Evolutionary conservation across 2,888 invertebrate species (phyloP), one percentile per base, ranked within the genome.

Genomic region (Fissipunctia ypsillon): DNA sequence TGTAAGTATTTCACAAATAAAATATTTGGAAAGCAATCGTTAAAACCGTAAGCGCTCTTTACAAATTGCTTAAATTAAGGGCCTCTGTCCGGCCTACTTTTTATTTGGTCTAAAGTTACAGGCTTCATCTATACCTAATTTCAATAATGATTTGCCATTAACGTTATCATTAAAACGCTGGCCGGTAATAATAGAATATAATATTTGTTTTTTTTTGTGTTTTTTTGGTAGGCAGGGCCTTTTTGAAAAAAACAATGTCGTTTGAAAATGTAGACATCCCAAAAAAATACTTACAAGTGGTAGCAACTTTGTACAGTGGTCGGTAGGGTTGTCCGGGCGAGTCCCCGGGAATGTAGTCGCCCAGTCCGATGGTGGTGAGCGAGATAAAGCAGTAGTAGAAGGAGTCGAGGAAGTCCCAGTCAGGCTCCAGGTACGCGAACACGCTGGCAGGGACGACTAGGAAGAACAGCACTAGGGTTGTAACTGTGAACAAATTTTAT

Each of bases 321-420:
- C 98, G 96, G 94, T 97, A 97, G n/a, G 97, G 97, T 91, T 98
- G 98, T 84, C 97, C 97, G 0, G 97, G 97, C 16, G 97, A 96
- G 90, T 98, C 98, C 0, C 98, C 98, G 0, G 99, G 99, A 83
- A 99, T 98, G 94, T 98, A 98, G 94, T 99, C 99, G 0, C 99
- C 99, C 4, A 99, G 96, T 22, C 99, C 98, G 89, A 99, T 98
- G 80, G 99, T 99, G 38, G 99, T 98, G 83, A 99, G 95, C 22
- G 98, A 98, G 88, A 99, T 98, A 95, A 99, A 98, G 94, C 98
- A 99, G 94, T 98, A 99, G 94, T 99, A 99, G 90, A 99, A 97
- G 0, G 98, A 98, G 95, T 99, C 99, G 83, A 99, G 95, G 92
- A 97, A 98, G 91, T 98, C 97, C 98, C 98, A 98, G 14, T 97